Conservation (phyloP, 1,140 invertebrate species). For the Euschistus heros region DNA sequence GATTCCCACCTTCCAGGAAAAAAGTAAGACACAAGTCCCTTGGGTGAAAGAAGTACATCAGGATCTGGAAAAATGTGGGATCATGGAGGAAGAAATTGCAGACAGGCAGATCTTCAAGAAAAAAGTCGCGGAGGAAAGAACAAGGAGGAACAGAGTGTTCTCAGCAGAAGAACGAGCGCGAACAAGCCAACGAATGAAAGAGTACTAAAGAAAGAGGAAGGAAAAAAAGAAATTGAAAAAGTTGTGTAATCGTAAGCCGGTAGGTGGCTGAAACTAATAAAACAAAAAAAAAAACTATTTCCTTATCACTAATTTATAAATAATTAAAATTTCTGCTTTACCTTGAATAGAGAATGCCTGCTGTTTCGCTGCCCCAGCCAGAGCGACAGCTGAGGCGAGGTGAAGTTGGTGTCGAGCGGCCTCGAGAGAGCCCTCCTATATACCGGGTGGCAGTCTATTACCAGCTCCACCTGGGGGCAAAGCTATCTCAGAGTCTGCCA, state of each 20-base stretch:
- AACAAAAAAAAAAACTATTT: not conserved
- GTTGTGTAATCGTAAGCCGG: no score
- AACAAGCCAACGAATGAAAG: no score
- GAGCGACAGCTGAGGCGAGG: conserved; percentile 55
- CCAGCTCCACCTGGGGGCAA: conserved; percentile 56
- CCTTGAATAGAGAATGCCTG: conserved; percentile 80
- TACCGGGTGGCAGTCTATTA: conserved; percentile 74
- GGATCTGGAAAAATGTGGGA: no score
- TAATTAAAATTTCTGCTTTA: conserved; percentile 34
- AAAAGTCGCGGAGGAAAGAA: no score
- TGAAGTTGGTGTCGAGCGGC: conserved; percentile 62
- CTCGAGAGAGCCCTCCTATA: conserved; percentile 56
- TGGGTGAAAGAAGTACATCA: no score
- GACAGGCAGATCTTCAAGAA: no score
- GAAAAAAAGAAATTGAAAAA: not conserved
- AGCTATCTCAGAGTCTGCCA: not conserved
- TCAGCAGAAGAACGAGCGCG: no score
- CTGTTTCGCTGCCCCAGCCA: conserved; percentile 79
- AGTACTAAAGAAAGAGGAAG: no score
- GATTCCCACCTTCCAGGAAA: no score
- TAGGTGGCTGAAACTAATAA: not conserved
- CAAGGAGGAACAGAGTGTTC: no score
- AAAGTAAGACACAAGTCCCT: no score
- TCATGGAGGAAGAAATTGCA: no score
- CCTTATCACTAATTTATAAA: not conserved